Evolutionary conservation across 1,140 invertebrate genomes (phyloP).

Genomic region (Ditylenchus dipsaci): DNA sequence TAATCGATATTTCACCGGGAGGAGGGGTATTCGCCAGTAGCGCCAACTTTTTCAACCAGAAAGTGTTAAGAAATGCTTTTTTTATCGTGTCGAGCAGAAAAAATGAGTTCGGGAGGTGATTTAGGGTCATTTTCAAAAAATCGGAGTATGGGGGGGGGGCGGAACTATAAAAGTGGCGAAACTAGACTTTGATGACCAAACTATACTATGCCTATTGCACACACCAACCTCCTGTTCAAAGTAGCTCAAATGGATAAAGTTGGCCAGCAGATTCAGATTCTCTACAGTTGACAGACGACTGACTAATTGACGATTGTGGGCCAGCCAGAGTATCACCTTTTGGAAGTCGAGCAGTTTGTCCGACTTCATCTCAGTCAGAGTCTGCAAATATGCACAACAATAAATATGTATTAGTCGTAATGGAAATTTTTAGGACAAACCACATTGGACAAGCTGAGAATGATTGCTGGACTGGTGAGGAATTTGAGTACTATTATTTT

Average conservation of each 20-base stretch:
- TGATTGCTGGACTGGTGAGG: neutral
- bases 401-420: conserved; percentile 5
- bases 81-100: too few relatives aligned
- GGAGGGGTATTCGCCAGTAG: too few relatives aligned
- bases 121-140: too few relatives aligned
- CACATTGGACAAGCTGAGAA: neutral
- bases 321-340: conserved; percentile 11
- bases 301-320: conserved; percentile 12
- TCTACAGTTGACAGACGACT: conserved; percentile 9
- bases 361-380: conserved; percentile 18
- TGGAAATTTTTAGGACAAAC: conserved; percentile 13
- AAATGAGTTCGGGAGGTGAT: too few relatives aligned
- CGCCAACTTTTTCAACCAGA: too few relatives aligned
- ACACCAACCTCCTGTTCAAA: conserved; percentile 28
- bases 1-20: too few relatives aligned
- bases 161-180: too few relatives aligned
- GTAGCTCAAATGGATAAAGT: conserved; percentile 42
- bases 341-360: conserved; percentile 14
- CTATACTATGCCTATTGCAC: too few relatives aligned
- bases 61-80: too few relatives aligned
- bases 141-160: too few relatives aligned
- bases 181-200: too few relatives aligned
- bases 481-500: conserved; percentile 1
- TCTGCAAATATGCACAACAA: too few relatives aligned
- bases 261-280: conserved; percentile 28